phyloP scores from a whole-genome alignment of 2,888 invertebrate genomes.

The Vanessa cardui region DNA sequence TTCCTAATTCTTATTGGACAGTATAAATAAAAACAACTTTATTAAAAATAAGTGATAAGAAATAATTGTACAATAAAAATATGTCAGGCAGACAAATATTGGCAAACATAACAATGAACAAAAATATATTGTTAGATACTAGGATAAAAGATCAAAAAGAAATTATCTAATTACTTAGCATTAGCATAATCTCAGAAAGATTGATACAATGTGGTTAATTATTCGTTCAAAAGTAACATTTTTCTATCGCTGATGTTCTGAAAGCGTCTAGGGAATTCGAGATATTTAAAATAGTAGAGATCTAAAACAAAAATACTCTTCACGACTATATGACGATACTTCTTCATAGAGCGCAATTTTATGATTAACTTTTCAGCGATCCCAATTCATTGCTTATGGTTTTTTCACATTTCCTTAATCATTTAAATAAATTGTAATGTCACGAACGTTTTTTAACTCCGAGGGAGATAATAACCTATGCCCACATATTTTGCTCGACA shows the following conservation, averaged over 20 bases:
- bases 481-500: background rate
- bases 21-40: conserved; percentile 75
- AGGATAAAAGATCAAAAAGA: conserved; percentile 52
- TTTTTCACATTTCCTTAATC: background rate
- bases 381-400: conserved; percentile 12
- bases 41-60: conserved; percentile 56
- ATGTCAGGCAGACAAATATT: conserved; percentile 63
- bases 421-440: background rate
- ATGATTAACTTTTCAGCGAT: background rate
- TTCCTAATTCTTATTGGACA: conserved; percentile 63
- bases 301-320: background rate
- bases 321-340: background rate
- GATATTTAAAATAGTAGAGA: background rate
- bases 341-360: conserved; percentile 2
- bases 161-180: conserved; percentile 45
- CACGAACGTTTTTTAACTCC: background rate
- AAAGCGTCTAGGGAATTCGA: background rate
- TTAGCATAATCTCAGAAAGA: conserved; percentile 71
- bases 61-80: conserved; percentile 68
- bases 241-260: background rate
- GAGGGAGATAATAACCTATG: conserved; percentile 1
- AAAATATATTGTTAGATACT: conserved; percentile 53
- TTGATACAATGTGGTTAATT: conserved; percentile 37
- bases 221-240: background rate
- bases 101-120: conserved; percentile 80